Base-by-base conservation (phyloP, 2,888 invertebrate genomes). In the Brenthis hecate region DNA sequence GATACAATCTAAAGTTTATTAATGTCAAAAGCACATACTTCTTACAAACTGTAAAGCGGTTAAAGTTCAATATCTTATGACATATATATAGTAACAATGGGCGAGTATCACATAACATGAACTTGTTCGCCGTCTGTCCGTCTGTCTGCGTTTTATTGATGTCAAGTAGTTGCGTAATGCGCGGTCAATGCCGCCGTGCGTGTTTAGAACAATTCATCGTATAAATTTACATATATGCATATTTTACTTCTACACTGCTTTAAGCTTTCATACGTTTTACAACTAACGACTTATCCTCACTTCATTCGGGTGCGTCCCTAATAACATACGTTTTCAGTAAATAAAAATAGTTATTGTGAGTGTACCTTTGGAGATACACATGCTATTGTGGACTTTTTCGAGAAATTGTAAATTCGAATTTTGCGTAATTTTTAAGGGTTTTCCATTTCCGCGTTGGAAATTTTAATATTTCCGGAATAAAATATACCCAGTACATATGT, bases 121-220 rank as follows among this genome's bases (percentile, higher is more conserved):
- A 72, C 70, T 72, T 72, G 69, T 64, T 69, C 65, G 63, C 73
- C 79, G 83, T 79, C 78, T 75, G 86, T 80, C 78, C 71, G 83
- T 77, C 77, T 72, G 85, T 82, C 81, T 81, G 82, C 72, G 64
- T 58, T 73, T 76, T 73, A 78, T 77, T 80, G 79, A 79, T 83
- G 86, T 86, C 85, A 86, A 86, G 83, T 85, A 80, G 81, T 85
- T 85, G 79, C 80, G 77, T 79, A 85, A 85, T 75, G 73, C 74
- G 68, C 81, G 85, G 85, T 83, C 87, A 86, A 85, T 85, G 87
- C 78, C 84, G 77, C 71, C 78, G 56, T 63, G 60, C 65, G 67
- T 53, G 56, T 62, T 47, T 51, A 60, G 56, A 47, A 48, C 13
- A 32, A 60, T n/a, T 6, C 2, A 28, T n/a, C n/a, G 13, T 16